A percentile compares a stretch with the other conserved stretches of the same genome.
phyloP scores from a whole-genome alignment of 2,888 invertebrate species.

The Abrostola tripartita region DNA sequence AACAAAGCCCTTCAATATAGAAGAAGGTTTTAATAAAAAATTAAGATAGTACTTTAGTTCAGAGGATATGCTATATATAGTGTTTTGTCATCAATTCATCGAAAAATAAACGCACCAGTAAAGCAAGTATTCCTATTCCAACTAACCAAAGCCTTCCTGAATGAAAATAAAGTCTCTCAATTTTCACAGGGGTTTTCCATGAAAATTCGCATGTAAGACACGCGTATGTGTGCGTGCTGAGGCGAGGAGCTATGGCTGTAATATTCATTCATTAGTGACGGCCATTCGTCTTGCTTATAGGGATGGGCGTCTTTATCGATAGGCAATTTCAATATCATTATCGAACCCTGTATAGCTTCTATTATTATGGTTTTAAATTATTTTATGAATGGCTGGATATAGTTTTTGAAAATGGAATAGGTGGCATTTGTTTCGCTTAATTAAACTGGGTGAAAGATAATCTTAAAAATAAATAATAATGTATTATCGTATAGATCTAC shows the following conservation, averaged over 20 bases:
- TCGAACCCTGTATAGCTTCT: not conserved
- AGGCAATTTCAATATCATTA: slow-evolving; percentile 4
- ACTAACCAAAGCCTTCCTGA: slow-evolving; percentile 15
- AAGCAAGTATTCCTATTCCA: slow-evolving; percentile 24
- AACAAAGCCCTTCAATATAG: too few species aligned
- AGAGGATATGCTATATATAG: too few species aligned
- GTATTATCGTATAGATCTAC: too few species aligned
- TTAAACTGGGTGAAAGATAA: too few species aligned
- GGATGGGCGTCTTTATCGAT: slow-evolving; percentile 47
- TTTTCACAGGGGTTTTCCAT: slow-evolving; percentile 13
- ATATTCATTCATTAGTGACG: slow-evolving; percentile 58
- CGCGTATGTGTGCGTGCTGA: slow-evolving; percentile 32
- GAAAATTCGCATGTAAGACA: slow-evolving; percentile 12
- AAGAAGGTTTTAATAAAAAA: too few species aligned
- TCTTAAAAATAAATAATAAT: too few species aligned
- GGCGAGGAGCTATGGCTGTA: slow-evolving; percentile 49
- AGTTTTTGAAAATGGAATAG: not conserved
- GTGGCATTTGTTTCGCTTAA: too few species aligned
- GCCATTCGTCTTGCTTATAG: slow-evolving; percentile 48
- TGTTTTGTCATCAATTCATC: not conserved
- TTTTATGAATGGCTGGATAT: slow-evolving; percentile 5
- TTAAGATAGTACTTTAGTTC: too few species aligned
- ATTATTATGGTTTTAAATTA: slow-evolving; percentile 6
- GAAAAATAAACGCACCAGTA: slow-evolving; percentile 13
- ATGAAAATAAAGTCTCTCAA: slow-evolving; percentile 32